Evolutionary conservation across 2,888 invertebrate genomes (phyloP).

Genomic region (Leucoptera coffeella): DNA sequence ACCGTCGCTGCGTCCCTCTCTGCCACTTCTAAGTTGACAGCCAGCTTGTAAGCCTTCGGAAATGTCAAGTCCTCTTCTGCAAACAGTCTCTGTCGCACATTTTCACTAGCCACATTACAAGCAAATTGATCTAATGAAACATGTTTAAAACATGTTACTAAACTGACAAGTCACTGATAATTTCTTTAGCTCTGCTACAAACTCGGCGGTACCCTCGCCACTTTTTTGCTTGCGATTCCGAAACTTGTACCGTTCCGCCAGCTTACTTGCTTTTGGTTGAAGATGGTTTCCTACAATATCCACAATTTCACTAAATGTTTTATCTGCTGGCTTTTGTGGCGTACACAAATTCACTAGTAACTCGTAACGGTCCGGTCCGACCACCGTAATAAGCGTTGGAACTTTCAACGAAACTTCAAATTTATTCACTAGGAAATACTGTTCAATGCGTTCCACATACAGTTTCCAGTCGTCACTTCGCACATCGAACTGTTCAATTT

Average conservation of each 20-base stretch:
- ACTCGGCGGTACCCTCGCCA: no score
- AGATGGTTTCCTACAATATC: constrained; percentile 1
- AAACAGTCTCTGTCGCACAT: neutral
- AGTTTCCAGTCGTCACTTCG: neutral
- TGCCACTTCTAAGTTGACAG: constrained; percentile 1
- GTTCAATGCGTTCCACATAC: neutral
- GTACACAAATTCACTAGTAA: constrained; percentile 4
- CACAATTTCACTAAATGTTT: constrained; percentile 2
- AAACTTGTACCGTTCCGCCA: constrained; percentile 3
- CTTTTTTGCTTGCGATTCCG: constrained; percentile 2
- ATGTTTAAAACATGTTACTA: neutral
- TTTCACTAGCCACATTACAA: neutral
- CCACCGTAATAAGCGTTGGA: neutral
- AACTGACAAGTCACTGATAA: neutral
- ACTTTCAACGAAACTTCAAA: neutral
- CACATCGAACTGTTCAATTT: neutral
- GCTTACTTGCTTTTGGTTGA: constrained; percentile 3
- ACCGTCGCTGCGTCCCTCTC: constrained; percentile 1
- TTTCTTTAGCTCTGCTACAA: neutral
- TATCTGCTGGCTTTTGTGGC: constrained; percentile 2
- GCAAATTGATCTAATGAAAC: constrained; percentile 2
- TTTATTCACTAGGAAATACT: neutral
- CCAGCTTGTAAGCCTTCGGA: constrained; percentile 1
- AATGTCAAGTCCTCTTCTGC: neutral
- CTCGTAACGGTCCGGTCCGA: constrained; percentile 2